These are phyloP conservation scores for Apeltes quadracus DNA, from an alignment of 2,113 vertebrate genomes.

Conservation along the genomic window DNA sequence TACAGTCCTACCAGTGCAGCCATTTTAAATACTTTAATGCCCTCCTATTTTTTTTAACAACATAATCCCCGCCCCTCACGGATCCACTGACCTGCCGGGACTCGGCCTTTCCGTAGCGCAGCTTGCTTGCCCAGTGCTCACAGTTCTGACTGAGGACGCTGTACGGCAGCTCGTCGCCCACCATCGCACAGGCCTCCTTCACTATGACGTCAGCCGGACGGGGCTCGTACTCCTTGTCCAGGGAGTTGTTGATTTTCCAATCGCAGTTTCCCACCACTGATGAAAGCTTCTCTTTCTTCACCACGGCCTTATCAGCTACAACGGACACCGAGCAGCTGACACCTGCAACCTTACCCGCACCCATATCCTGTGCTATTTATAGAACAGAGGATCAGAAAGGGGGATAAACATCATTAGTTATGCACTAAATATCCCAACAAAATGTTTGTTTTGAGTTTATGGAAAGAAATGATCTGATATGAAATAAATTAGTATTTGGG, in stretches of 20 bases:
- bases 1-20: background rate
- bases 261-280: constrained; percentile 61
- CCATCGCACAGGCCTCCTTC: constrained; percentile 45
- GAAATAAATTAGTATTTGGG: background rate
- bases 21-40: background rate
- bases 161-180: constrained; percentile 69
- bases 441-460: background rate
- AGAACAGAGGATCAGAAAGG: too few species aligned
- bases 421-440: background rate
- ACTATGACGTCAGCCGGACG: constrained; percentile 57
- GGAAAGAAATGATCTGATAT: background rate
- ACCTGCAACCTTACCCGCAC: too few species aligned
- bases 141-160: constrained; percentile 75
- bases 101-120: constrained; percentile 81
- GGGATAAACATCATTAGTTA: too few species aligned
- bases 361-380: too few species aligned
- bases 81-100: constrained; percentile 82
- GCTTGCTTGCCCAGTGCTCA: constrained; percentile 82
- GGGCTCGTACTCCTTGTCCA: constrained; percentile 72
- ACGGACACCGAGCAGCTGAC: too few species aligned
- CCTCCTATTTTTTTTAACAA: background rate
- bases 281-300: constrained; percentile 81
- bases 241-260: constrained; percentile 80
- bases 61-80: background rate
- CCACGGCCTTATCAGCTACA: constrained; percentile 77